phyloP scores from a whole-genome alignment of 2,888 invertebrate species.

The Patella depressa region DNA sequence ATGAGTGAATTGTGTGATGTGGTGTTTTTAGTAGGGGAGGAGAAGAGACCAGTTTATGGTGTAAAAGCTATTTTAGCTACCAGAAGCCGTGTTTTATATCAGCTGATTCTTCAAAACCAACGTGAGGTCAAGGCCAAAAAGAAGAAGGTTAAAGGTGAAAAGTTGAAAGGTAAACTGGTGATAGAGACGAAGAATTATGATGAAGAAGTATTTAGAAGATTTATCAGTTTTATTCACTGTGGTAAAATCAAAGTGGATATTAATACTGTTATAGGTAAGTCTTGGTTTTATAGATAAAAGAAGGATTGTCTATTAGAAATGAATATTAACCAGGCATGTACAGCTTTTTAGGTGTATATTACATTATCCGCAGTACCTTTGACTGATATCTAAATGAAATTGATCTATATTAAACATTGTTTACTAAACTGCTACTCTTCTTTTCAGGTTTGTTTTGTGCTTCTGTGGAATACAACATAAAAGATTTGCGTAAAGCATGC shows the following conservation, averaged over 20 bases:
- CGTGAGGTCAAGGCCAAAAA: background rate
- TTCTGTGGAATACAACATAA: background rate
- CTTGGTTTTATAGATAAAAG: no score
- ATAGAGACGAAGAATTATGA: background rate
- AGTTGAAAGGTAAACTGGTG: slow-evolving; percentile 5
- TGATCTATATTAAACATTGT: no score
- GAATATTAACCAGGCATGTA: no score
- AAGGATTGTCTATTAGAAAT: no score
- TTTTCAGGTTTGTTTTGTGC: background rate
- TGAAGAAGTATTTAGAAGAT: slow-evolving; percentile 6
- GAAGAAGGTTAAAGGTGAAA: background rate
- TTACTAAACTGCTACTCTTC: no score
- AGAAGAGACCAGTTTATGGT: slow-evolving; percentile 4
- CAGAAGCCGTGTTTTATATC: background rate
- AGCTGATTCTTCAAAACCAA: background rate
- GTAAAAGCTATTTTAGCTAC: slow-evolving; percentile 6
- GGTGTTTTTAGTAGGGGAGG: background rate
- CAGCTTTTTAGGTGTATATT: no score
- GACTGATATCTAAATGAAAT: no score
- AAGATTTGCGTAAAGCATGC: background rate
- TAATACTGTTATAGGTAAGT: background rate
- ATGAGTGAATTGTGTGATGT: background rate
- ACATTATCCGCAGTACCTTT: no score
- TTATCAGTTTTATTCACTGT: slow-evolving; percentile 8
- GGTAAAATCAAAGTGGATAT: background rate